Evolutionary conservation across 1,140 invertebrate genomes (phyloP), one percentile per base, ranked within the genome.

Genomic region (Cydia fagiglandana): DNA sequence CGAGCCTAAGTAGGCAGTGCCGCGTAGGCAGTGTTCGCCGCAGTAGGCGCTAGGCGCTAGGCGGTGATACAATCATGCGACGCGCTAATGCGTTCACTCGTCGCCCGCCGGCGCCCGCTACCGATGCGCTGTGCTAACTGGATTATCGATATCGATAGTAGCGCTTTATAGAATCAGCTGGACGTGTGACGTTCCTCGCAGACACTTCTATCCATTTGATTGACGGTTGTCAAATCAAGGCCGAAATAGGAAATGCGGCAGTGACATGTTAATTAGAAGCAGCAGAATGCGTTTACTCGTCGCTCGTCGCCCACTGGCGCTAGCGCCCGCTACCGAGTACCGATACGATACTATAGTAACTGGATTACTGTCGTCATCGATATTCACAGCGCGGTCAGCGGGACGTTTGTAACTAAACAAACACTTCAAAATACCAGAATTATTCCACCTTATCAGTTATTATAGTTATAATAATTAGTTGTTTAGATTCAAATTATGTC

Each of bases 51-150:
- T 12, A 64, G 28, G 64, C 64, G 13, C 64, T 12, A 64, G 28
- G 64, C 64, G 13, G 64, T 70, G 66, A 70, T 70, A 70, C 17
- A 70, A 70, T 70, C 66, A 70, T 6, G 66, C 34, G 34, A 38
- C 66, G 66, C 38, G 34, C 66, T 70, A 70, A 70, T 70, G 66
- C 34, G 66, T 70, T 70, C 34, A 45, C 34, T 41, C 34, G 34
- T 70, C 34, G 38, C n/a, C 17, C 66, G 66, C 10, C 34, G 66
- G 10, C 38, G n/a, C 34, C n/a, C 64, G 64, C 64, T 34, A 34
- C 28, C 66, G 34, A 38, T 17, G 66, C 6, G 64, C 15, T 70
- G 34, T 45, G 20, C 12, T 68, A 7, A 68, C 13, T 34, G 30
- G 13, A 34, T 28, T 68, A 68, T 68, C 64, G 64, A 68, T 34